phyloP scores from a whole-genome alignment of 2,888 invertebrate species.

The Drosophila siamana region DNA sequence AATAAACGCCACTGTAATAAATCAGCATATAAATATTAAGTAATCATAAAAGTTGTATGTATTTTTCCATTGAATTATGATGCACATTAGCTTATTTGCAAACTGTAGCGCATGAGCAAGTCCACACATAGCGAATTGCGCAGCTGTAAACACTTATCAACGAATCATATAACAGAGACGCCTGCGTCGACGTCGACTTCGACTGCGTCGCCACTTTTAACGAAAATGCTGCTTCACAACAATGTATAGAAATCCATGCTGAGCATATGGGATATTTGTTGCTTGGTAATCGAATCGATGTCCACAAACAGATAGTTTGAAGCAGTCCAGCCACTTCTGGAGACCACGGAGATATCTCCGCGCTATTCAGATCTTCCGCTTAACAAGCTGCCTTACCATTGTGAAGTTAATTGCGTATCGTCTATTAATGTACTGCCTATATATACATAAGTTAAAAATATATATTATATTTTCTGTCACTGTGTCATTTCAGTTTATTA shows the following conservation, averaged over 20 bases:
- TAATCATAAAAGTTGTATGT: no score
- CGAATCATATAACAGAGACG: slow-evolving; percentile 47
- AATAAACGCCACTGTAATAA: background rate
- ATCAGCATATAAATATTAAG: background rate
- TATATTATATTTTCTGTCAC: slow-evolving; percentile 45
- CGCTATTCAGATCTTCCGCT: background rate
- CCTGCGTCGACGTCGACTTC: slow-evolving; percentile 11
- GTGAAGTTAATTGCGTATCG: background rate
- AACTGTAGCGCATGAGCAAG: slow-evolving; percentile 4
- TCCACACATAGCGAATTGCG: background rate
- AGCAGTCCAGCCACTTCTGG: slow-evolving; percentile 1
- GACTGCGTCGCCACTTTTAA: slow-evolving; percentile 11
- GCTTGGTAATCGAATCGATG: background rate
- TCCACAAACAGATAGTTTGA: background rate
- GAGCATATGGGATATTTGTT: background rate
- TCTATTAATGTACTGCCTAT: background rate
- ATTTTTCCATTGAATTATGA: background rate
- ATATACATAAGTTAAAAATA: background rate
- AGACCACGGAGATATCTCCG: slow-evolving; percentile 1
- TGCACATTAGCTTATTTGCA: background rate
- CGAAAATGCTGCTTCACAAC: slow-evolving; percentile 23
- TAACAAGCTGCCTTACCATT: background rate
- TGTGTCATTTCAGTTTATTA: slow-evolving; percentile 79
- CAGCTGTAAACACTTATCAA: slow-evolving; percentile 18
- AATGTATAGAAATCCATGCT: slow-evolving; percentile 20